Conservation (phyloP, 1,140 invertebrate species). For the Pteromalus puparum region DNA sequence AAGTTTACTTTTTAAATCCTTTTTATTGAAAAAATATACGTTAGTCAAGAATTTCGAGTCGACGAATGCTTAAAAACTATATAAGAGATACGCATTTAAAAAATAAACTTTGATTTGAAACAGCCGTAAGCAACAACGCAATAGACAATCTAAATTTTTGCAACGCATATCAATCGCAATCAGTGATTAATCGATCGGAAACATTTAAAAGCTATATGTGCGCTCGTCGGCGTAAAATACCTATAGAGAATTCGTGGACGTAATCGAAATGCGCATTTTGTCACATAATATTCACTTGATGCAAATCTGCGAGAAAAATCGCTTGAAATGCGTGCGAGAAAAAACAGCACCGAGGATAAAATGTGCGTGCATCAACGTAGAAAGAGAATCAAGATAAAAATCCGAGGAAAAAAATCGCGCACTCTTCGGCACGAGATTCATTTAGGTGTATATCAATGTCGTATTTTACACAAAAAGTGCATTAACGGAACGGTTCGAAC, state of each 20-base stretch:
- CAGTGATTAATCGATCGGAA: not conserved
- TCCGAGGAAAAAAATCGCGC: not conserved
- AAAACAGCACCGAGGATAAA: not conserved
- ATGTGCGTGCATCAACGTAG: not conserved
- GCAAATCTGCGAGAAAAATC: not conserved
- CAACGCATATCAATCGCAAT: not conserved
- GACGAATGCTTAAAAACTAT: not conserved
- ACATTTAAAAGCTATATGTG: not conserved
- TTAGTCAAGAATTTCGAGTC: conserved; percentile 8
- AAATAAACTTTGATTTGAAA: not conserved
- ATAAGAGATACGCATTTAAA: conserved; percentile 8
- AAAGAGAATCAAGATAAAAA: conserved; percentile 10
- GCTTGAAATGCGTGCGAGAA: not conserved
- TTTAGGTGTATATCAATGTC: not conserved
- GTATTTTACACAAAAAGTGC: not conserved
- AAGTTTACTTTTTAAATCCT: conserved; percentile 6
- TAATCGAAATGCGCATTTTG: conserved; percentile 8
- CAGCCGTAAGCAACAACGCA: not conserved
- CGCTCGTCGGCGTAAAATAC: not conserved
- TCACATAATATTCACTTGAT: not conserved
- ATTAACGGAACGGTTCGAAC: conserved; percentile 31
- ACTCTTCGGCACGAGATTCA: not conserved
- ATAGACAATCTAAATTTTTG: not conserved
- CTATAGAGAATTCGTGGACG: not conserved
- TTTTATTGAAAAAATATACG: conserved; percentile 35